phyloP scores from a whole-genome alignment of 2,888 invertebrate genomes.

The Prosapia bicincta region DNA sequence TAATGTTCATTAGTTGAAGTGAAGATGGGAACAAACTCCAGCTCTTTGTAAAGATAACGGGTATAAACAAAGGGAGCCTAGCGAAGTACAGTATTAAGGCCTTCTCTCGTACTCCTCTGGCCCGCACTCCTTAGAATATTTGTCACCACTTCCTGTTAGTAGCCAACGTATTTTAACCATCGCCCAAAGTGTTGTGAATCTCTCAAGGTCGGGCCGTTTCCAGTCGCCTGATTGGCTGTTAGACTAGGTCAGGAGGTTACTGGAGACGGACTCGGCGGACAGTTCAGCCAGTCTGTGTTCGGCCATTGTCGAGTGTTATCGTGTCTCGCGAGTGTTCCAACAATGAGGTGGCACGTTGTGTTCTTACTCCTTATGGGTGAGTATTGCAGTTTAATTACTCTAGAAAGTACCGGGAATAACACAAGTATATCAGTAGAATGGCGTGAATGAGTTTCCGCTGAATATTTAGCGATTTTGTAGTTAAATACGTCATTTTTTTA shows the following conservation, averaged over 20 bases:
- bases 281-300: background rate
- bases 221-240: background rate
- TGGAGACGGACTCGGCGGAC: background rate
- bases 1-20: too few relatives aligned
- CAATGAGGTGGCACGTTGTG: background rate
- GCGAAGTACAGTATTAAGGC: too few relatives aligned
- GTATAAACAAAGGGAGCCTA: too few relatives aligned
- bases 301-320: background rate
- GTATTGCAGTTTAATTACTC: too few relatives aligned
- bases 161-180: background rate
- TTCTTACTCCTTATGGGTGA: background rate
- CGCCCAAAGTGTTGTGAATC: background rate
- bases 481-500: too few relatives aligned
- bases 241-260: constrained; percentile 2
- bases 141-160: background rate
- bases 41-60: too few relatives aligned
- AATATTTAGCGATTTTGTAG: too few relatives aligned
- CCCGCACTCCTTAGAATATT: background rate
- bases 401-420: too few relatives aligned
- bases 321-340: background rate
- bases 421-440: too few relatives aligned
- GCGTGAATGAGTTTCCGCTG: too few relatives aligned
- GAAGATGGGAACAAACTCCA: too few relatives aligned
- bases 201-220: background rate
- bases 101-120: too few relatives aligned